These are phyloP conservation scores for Falco cherrug DNA, from an alignment of 2,797 vertebrate species.

Conservation along the genomic window DNA sequence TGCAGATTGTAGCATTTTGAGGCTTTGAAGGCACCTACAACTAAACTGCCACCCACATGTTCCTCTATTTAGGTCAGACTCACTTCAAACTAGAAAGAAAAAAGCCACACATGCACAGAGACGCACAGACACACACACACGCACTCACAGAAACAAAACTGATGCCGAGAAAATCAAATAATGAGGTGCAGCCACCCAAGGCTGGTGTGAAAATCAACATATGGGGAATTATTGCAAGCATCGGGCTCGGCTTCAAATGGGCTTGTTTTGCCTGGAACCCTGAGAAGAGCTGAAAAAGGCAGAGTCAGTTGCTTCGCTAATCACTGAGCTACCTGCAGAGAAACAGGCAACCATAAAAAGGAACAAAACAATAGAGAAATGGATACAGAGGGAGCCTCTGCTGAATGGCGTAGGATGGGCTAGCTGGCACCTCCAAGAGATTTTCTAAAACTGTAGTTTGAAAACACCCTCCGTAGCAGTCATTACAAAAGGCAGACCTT, in stretches of 20 bases:
- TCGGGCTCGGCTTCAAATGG: conserved; percentile 60
- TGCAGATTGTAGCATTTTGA: conserved; percentile 3
- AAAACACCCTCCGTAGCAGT: not conserved
- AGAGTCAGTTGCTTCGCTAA: not conserved
- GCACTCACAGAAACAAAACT: not conserved
- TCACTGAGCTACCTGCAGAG: conserved; percentile 56
- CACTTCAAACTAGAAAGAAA: conserved; percentile 10
- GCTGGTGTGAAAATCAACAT: conserved; percentile 65
- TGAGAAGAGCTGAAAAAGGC: conserved; percentile 56
- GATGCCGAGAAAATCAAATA: conserved; percentile 57
- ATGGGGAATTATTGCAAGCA: conserved; percentile 44
- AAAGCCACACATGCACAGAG: too few species aligned
- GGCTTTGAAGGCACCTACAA: conserved; percentile 51
- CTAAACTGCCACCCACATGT: conserved; percentile 30
- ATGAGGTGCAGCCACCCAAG: conserved; percentile 55
- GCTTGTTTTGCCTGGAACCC: conserved; percentile 61
- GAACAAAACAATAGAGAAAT: conserved; percentile 23
- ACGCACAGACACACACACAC: too few species aligned
- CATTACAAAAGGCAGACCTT: not conserved
- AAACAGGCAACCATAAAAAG: conserved; percentile 52
- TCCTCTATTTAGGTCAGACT: conserved; percentile 41
- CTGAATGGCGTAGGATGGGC: not conserved
- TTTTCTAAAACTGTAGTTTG: not conserved
- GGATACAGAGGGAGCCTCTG: not conserved
- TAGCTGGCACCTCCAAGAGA: not conserved